A percentile compares a stretch with the other conserved stretches of the same genome.
These are phyloP conservation scores for Galagoides demidoff DNA, from an alignment of 2,797 vertebrate species.

Conservation along the genomic window DNA sequence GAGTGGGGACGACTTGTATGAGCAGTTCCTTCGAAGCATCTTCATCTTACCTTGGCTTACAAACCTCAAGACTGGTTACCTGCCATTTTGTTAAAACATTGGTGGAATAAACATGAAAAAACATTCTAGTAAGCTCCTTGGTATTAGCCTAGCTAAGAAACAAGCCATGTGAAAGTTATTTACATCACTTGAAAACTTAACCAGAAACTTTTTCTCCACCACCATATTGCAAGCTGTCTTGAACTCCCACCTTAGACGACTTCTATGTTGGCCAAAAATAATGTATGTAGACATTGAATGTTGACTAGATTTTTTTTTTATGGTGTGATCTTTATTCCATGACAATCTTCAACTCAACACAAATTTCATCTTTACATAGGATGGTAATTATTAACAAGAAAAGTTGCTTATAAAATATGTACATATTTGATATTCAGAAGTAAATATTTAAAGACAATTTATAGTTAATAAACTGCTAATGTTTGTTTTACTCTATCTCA, in stretches of 20 bases:
- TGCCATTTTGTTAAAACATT: neutral
- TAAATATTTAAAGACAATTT: conserved; percentile 15
- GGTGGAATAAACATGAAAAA: neutral
- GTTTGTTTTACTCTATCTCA: neutral
- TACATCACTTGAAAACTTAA: neutral
- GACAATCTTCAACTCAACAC: conserved; percentile 82
- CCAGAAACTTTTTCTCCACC: neutral
- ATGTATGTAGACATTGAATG: neutral
- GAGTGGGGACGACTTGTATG: neutral
- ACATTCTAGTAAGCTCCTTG: neutral
- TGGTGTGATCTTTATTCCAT: conserved; percentile 82
- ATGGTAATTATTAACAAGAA: conserved; percentile 55
- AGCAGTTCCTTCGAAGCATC: neutral
- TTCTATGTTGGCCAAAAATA: neutral
- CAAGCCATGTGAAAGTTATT: neutral
- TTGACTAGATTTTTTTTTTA: neutral
- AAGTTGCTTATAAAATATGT: neutral
- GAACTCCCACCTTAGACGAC: neutral
- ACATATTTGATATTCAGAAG: neutral
- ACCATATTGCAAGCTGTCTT: neutral
- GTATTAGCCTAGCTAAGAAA: neutral
- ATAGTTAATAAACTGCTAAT: neutral
- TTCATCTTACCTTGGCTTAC: neutral
- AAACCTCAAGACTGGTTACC: neutral
- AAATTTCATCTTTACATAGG: conserved; percentile 81